Percentiles rank a stretch among this genome's conserved stretches.
These are phyloP conservation scores for Strigops habroptila DNA, from an alignment of 2,113 vertebrate species.

Conservation along the genomic window DNA sequence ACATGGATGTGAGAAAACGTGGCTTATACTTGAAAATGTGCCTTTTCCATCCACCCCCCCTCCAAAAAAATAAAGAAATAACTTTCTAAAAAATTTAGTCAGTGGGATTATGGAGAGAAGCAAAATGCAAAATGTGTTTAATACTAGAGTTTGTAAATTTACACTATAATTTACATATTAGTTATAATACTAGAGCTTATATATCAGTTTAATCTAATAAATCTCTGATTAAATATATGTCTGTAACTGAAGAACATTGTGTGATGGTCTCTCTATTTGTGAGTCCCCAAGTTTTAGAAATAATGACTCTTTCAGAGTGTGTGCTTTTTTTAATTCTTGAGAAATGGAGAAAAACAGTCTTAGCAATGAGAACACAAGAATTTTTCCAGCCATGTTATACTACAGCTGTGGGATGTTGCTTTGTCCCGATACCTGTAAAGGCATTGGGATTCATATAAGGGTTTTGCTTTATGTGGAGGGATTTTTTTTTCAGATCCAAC, in stretches of 20 bases:
- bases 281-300: neutral
- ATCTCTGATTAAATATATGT: neutral
- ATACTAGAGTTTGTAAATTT: neutral
- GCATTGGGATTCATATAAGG: neutral
- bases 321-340: neutral
- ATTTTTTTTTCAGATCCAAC: neutral
- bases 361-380: neutral
- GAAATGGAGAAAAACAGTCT: neutral
- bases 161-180: neutral
- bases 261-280: neutral
- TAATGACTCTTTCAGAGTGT: neutral
- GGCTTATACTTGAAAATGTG: neutral
- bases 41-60: fast-evolving
- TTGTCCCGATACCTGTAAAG: neutral
- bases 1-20: neutral
- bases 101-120: neutral
- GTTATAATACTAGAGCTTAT: neutral
- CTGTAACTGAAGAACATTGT: neutral
- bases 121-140: neutral
- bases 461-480: fast-evolving
- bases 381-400: neutral
- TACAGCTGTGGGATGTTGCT: neutral
- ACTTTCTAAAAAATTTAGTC: neutral
- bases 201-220: neutral
- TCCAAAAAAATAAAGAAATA: neutral